Percentiles rank a stretch among this genome's conserved stretches.
Conservation (phyloP, 2,888 invertebrate species). For the Spodoptera exigua region DNA sequence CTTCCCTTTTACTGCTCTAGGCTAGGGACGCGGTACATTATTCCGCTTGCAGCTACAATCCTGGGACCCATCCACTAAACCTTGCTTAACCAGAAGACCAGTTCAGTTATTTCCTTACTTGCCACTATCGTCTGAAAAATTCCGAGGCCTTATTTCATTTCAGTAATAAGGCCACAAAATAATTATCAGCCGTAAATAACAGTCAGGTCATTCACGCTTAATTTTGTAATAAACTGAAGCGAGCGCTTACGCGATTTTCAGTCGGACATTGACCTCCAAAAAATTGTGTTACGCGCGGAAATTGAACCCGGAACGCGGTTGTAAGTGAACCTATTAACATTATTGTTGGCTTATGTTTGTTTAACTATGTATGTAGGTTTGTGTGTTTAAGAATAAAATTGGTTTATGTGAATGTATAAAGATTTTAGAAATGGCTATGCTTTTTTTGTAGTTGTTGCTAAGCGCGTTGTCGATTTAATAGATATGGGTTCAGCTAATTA, state of each 20-base stretch:
- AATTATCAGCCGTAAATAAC: conserved; percentile 19
- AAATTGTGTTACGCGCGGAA: conserved; percentile 72
- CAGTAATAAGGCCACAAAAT: neutral
- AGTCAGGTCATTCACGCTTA: conserved; percentile 31
- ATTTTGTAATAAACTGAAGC: conserved; percentile 56
- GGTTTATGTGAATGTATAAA: conserved; percentile 15
- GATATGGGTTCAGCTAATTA: too few relatives aligned
- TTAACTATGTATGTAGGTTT: conserved; percentile 40
- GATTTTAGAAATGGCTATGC: neutral
- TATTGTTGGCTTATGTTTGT: conserved; percentile 51
- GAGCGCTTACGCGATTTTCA: conserved; percentile 64
- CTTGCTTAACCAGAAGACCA: too few relatives aligned
- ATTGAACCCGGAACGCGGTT: conserved; percentile 83
- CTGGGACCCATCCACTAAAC: too few relatives aligned
- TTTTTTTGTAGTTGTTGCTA: conserved; percentile 2
- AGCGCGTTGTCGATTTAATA: too few relatives aligned
- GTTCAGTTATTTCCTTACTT: too few relatives aligned
- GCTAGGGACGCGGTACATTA: too few relatives aligned
- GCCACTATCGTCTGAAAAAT: too few relatives aligned
- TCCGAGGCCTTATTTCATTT: neutral
- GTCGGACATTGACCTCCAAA: conserved; percentile 79
- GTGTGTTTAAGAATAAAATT: conserved; percentile 22
- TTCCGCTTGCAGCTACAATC: too few relatives aligned
- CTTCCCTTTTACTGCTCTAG: too few relatives aligned
- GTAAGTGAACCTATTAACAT: conserved; percentile 46